Evolutionary conservation across 1,140 invertebrate species (phyloP), one percentile per base, ranked within the genome.

Genomic region (Nixonia krombeini): DNA sequence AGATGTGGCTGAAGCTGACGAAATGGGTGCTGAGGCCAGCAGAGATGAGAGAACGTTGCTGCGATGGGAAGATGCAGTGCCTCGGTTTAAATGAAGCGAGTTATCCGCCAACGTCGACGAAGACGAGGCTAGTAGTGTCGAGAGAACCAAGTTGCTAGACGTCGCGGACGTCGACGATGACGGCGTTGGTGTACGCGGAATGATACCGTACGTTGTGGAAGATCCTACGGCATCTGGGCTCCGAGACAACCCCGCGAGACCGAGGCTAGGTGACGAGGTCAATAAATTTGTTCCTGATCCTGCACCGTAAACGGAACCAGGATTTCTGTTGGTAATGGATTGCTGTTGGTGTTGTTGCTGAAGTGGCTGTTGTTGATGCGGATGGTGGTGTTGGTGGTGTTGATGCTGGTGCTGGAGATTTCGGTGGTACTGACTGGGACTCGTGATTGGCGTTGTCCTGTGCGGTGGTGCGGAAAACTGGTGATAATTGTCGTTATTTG

Each of bases 241-340:
- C 15, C 73, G 63, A 33, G 68, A 61, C 25, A 74, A 51, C 37
- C 73, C 68, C 45, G 67, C 68, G 52, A 70, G 63, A 49, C 68
- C 72, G 61, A 74, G 73, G 53, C 72, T 52, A 46, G 73, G 62
- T 15, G 76, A 50, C 51, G 66, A 66, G 29, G 70, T 74, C 70
- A 70, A 64, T 21, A 67, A 42, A 70, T 47, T 64, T n/a, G 58
- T 56, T 37, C 51, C 62, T 61, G 65, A 18, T 31, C 45, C 66
- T 25, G 68, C 35, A 2, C 37, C 42, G 28, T 70, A 70, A 10
- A 52, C 21, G 15, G 67, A 21, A 13, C 44, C 62, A 15, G 70
- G 40, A 56, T 69, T 74, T 35, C 66, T 52, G 26, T 55, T 61
- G 3, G 29, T 25, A 51, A 52, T 42, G 8, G 46, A 28, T 16